Evolutionary conservation across 1,140 invertebrate genomes (phyloP).

Genomic region (Aradophagus sp.): DNA sequence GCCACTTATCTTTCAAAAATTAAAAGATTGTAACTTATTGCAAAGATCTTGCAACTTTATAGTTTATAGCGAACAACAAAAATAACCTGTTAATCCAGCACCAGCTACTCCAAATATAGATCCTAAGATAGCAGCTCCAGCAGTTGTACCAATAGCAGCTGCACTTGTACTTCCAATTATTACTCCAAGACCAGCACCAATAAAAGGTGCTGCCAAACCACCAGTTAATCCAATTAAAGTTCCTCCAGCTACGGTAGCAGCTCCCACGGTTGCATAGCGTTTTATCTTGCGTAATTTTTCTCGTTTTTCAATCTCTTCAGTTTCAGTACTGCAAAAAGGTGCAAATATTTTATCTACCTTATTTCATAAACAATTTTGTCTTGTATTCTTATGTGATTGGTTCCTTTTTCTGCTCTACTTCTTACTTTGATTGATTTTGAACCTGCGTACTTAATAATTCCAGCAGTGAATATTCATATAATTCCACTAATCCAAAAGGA

Average conservation of each 20-base stretch:
- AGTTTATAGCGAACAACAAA: not conserved
- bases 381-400: no score
- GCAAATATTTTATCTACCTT: no score
- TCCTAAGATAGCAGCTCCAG: conserved; percentile 80
- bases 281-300: conserved; percentile 78
- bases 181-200: conserved; percentile 79
- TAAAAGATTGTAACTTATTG: no score
- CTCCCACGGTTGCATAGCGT: conserved; percentile 79
- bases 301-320: conserved; percentile 72
- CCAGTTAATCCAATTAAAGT: conserved; percentile 81
- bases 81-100: conserved; percentile 78
- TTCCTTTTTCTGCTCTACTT: no score
- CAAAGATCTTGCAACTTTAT: no score
- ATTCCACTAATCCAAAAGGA: conserved; percentile 75
- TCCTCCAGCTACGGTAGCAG: conserved; percentile 81
- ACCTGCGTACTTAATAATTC: conserved; percentile 68
- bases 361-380: no score
- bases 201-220: conserved; percentile 81
- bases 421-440: conserved; percentile 50
- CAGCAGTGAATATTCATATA: conserved; percentile 73
- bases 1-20: no score
- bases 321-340: conserved; percentile 66
- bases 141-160: conserved; percentile 77
- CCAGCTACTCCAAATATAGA: conserved; percentile 83
- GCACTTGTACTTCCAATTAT: conserved; percentile 77